Conservation (phyloP, 2,888 invertebrate genomes). For the Athripsodes cinereus region DNA sequence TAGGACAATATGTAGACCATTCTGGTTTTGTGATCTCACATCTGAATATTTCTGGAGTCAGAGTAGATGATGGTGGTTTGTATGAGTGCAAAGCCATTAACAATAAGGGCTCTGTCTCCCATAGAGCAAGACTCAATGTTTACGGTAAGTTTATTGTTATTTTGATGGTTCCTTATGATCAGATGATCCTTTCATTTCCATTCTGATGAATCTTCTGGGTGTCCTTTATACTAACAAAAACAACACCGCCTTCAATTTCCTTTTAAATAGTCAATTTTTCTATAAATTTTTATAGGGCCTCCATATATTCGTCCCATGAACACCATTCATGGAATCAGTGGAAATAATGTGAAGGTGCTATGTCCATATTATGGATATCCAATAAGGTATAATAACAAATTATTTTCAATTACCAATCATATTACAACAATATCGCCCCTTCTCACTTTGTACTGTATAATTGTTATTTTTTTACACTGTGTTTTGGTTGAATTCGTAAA, state of each 20-base stretch:
- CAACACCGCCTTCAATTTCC: neutral
- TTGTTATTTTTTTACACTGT: too few species aligned
- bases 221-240: neutral
- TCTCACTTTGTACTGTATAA: too few species aligned
- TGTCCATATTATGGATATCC: conserved; percentile 88
- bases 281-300: conserved; percentile 48
- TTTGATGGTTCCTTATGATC: too few species aligned
- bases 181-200: too few species aligned
- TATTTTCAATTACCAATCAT: too few species aligned
- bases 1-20: conserved; percentile 66
- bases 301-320: conserved; percentile 70
- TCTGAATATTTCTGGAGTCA: conserved; percentile 67
- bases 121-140: conserved; percentile 72
- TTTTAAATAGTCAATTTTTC: neutral
- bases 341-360: conserved; percentile 66
- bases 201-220: too few species aligned
- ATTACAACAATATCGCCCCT: too few species aligned
- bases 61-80: conserved; percentile 77
- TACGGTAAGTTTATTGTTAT: conserved; percentile 60
- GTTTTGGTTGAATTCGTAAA: too few species aligned
- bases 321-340: conserved; percentile 73
- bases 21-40: conserved; percentile 77
- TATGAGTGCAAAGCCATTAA: conserved; percentile 78
- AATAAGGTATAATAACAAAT: too few species aligned
- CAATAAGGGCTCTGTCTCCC: conserved; percentile 63